These are phyloP conservation scores for Trichopria drosophilae DNA, from an alignment of 2,888 invertebrate genomes.

Conservation along the genomic window DNA sequence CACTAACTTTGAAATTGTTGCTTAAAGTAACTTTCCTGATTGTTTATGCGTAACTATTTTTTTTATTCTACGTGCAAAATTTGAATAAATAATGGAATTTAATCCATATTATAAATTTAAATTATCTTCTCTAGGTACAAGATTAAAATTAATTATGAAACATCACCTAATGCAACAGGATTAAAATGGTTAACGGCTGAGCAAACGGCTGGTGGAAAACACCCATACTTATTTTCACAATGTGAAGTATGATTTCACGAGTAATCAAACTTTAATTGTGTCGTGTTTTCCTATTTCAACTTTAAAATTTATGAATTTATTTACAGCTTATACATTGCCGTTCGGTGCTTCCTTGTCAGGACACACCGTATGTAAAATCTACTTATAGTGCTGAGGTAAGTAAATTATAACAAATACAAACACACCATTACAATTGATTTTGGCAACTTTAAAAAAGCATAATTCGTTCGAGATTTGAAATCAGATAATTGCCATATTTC, in stretches of 20 bases:
- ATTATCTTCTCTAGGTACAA: conserved; percentile 58
- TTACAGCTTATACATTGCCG: conserved; percentile 83
- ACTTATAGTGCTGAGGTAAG: conserved; percentile 47
- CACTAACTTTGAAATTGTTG: too few relatives aligned
- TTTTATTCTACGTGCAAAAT: too few relatives aligned
- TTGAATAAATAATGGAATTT: conserved; percentile 8
- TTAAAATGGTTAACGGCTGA: conserved; percentile 86
- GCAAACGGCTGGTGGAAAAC: conserved; percentile 84
- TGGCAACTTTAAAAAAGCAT: too few relatives aligned
- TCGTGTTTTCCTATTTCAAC: too few relatives aligned
- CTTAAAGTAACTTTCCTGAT: background rate
- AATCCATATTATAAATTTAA: too few relatives aligned
- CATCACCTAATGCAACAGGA: conserved; percentile 77
- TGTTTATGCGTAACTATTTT: too few relatives aligned
- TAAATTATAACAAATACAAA: too few relatives aligned
- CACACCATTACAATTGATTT: too few relatives aligned
- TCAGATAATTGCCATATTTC: too few relatives aligned
- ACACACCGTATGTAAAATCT: conserved; percentile 86
- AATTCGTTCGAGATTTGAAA: too few relatives aligned
- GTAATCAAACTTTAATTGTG: background rate
- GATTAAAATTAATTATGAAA: conserved; percentile 73
- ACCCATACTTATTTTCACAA: conserved; percentile 85
- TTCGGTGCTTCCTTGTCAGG: conserved; percentile 89
- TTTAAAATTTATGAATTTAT: too few relatives aligned
- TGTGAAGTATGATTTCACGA: conserved; percentile 65